Percentiles rank a stretch among this genome's conserved stretches.
Evolutionary conservation across 1,140 invertebrate genomes (phyloP).

Genomic region (Campoletis sonorensis): DNA sequence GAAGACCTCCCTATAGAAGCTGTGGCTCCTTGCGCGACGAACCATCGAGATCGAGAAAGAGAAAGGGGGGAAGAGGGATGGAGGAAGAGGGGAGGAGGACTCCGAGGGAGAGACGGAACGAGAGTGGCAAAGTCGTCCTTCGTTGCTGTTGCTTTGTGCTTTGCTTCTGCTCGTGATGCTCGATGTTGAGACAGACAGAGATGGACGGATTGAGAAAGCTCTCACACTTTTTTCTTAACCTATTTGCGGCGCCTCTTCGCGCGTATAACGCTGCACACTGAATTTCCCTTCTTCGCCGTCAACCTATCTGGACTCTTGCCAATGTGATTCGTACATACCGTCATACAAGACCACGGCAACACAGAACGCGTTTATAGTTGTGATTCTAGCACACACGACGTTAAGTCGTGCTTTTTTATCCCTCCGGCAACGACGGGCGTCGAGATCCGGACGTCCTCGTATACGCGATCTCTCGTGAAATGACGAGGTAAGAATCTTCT

Average conservation of each 20-base stretch:
- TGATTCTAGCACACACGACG: constrained; percentile 14
- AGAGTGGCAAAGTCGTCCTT: constrained; percentile 26
- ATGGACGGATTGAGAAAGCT: constrained; percentile 22
- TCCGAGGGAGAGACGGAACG: constrained; percentile 8
- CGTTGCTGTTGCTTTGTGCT: constrained; percentile 16
- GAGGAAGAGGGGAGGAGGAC: not conserved
- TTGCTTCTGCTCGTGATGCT: constrained; percentile 21
- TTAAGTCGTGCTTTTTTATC: constrained; percentile 2
- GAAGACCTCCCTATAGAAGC: constrained; percentile 26
- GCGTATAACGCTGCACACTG: constrained; percentile 46
- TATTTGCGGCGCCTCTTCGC: constrained; percentile 32
- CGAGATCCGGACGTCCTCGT: not conserved
- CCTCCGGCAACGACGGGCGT: constrained; percentile 1
- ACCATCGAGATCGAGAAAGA: constrained; percentile 11
- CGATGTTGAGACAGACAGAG: constrained; percentile 33
- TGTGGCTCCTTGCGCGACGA: constrained; percentile 34
- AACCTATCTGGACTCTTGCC: constrained; percentile 52
- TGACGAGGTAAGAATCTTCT: constrained; percentile 14
- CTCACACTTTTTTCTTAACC: constrained; percentile 44
- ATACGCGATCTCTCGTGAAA: constrained; percentile 11
- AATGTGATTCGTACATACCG: constrained; percentile 50
- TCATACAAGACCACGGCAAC: constrained; percentile 1
- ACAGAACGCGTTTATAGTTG: constrained; percentile 21
- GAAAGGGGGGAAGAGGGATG: too few relatives aligned
- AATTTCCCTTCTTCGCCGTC: constrained; percentile 20